Conservation (phyloP, 2,113 vertebrate genomes). For the Menidia beryllina region DNA sequence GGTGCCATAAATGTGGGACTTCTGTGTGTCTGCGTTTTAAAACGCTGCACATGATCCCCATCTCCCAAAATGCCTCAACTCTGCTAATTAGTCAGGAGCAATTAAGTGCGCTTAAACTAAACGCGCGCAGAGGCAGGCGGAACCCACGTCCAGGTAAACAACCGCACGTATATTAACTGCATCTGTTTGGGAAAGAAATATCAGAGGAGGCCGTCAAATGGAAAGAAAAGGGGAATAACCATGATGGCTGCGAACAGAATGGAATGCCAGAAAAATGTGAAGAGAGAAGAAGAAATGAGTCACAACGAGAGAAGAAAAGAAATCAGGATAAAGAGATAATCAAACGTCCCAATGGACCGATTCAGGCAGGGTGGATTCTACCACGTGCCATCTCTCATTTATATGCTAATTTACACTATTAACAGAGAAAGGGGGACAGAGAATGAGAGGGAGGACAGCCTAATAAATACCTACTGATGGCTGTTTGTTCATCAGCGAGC, state of each 20-base stretch:
- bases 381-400: slow-evolving; percentile 77
- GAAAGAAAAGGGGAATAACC: slow-evolving; percentile 21
- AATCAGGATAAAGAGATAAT: slow-evolving; percentile 65
- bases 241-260: neutral
- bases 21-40: slow-evolving; percentile 13
- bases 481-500: slow-evolving; percentile 65
- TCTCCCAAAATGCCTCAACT: slow-evolving; percentile 68
- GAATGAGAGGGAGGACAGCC: slow-evolving; percentile 33
- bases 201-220: slow-evolving; percentile 23
- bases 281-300: slow-evolving; percentile 28
- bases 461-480: slow-evolving; percentile 64
- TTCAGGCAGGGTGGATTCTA: slow-evolving; percentile 71
- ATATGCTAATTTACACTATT: slow-evolving; percentile 80
- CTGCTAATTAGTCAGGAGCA: slow-evolving; percentile 77
- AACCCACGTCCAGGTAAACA: slow-evolving; percentile 69
- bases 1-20: slow-evolving; percentile 44
- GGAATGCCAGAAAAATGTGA: slow-evolving; percentile 7
- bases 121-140: slow-evolving; percentile 48
- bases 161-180: slow-evolving; percentile 42
- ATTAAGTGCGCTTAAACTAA: slow-evolving; percentile 73
- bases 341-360: slow-evolving; percentile 74
- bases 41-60: neutral
- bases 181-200: slow-evolving; percentile 35
- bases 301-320: slow-evolving; percentile 49
- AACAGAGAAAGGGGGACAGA: slow-evolving; percentile 45